Conservation (phyloP, 2,888 invertebrate genomes). For the Lochmaea crataegi region DNA sequence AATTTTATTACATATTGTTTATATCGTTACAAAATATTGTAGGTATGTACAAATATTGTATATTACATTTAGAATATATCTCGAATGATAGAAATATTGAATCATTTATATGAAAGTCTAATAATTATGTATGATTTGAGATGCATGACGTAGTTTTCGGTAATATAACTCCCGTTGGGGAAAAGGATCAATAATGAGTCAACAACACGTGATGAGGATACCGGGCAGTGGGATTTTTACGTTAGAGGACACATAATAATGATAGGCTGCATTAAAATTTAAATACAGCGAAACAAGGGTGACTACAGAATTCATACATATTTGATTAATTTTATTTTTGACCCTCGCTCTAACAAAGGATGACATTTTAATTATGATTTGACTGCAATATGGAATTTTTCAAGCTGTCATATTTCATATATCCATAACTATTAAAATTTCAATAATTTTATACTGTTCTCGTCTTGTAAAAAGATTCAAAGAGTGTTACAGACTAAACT, state of each 20-base stretch:
- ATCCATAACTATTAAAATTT: background rate
- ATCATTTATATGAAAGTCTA: background rate
- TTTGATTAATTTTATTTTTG: background rate
- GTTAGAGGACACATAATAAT: background rate
- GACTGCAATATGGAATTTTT: background rate
- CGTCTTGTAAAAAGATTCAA: no score
- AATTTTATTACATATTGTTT: background rate
- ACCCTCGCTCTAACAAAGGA: background rate
- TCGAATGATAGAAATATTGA: background rate
- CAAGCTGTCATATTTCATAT: background rate
- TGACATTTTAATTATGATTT: background rate
- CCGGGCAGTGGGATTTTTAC: background rate
- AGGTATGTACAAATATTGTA: background rate
- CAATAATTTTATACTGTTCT: background rate
- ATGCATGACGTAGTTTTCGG: slow-evolving; percentile 17
- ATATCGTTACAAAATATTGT: background rate
- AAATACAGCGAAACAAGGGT: background rate
- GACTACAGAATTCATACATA: background rate
- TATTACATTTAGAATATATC: background rate
- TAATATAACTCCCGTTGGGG: slow-evolving; percentile 16
- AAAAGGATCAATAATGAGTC: slow-evolving; percentile 31
- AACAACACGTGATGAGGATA: slow-evolving; percentile 25
- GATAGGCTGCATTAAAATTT: background rate
- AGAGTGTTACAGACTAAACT: no score
- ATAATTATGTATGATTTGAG: background rate